Evolutionary conservation across 2,113 vertebrate genomes (phyloP).

Genomic region (Pithys albifrons): DNA sequence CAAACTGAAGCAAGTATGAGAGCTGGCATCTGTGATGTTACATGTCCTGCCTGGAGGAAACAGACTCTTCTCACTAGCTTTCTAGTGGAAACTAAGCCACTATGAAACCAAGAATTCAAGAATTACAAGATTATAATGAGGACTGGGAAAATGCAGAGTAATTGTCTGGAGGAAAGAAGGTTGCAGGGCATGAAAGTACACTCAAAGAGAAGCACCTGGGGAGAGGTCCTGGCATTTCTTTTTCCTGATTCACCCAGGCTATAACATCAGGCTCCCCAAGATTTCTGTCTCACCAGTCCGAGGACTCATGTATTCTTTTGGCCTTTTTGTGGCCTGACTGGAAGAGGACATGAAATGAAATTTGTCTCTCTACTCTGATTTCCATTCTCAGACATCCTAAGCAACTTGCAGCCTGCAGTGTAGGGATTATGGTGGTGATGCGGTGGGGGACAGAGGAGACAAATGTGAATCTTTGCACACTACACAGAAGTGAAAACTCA

Average conservation of each 20-base stretch:
- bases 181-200: not conserved
- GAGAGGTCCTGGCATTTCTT: not conserved
- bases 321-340: not conserved
- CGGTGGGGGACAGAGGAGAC: rapidly evolving
- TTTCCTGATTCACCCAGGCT: not conserved
- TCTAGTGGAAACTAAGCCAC: not conserved
- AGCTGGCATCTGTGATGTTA: not conserved
- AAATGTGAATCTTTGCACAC: not conserved
- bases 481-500: not conserved
- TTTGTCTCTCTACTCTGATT: not conserved
- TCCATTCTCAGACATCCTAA: not conserved
- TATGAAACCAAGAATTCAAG: not conserved
- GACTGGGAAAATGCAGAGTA: not conserved
- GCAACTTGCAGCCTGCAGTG: not conserved
- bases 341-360: not conserved
- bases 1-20: not conserved
- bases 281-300: not conserved
- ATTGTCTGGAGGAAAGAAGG: not conserved
- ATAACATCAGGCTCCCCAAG: not conserved
- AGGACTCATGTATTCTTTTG: not conserved
- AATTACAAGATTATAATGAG: not conserved
- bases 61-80: not conserved
- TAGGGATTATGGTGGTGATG: not conserved
- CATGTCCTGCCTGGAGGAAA: not conserved
- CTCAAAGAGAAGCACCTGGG: not conserved